phyloP scores from a whole-genome alignment of 2,797 vertebrate species.

The Adelosebastes latens region DNA sequence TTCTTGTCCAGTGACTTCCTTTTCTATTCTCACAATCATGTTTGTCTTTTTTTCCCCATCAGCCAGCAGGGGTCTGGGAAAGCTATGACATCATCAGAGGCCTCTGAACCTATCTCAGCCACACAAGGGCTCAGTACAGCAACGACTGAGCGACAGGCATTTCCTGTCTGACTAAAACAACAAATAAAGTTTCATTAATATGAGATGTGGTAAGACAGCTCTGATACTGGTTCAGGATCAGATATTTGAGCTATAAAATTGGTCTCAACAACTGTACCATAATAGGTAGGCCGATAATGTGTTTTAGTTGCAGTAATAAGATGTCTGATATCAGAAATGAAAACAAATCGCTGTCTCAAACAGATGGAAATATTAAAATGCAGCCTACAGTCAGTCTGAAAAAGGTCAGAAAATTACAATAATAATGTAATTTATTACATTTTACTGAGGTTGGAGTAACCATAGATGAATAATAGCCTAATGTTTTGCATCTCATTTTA shows the following conservation, averaged over 20 bases:
- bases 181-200: conserved; percentile 41
- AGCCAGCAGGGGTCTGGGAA: conserved; percentile 76
- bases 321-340: neutral
- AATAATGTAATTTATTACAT: neutral
- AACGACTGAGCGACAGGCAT: conserved; percentile 55
- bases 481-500: neutral
- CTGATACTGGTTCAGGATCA: neutral
- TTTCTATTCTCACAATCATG: conserved; percentile 55
- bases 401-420: neutral
- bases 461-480: neutral
- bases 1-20: conserved; percentile 52
- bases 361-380: neutral
- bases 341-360: neutral
- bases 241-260: neutral
- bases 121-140: conserved; percentile 31
- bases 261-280: too few species aligned
- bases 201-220: neutral
- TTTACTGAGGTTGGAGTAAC: neutral
- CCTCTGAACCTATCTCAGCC: conserved; percentile 52
- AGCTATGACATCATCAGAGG: conserved; percentile 66
- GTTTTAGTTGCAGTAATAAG: neutral
- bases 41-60: conserved; percentile 61
- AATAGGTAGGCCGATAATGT: too few species aligned
- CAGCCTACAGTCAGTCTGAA: neutral
- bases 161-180: conserved; percentile 66